Percentiles rank a stretch among this genome's conserved stretches.
Evolutionary conservation across 2,888 invertebrate species (phyloP).

Genomic region (Drosophila limbata): DNA sequence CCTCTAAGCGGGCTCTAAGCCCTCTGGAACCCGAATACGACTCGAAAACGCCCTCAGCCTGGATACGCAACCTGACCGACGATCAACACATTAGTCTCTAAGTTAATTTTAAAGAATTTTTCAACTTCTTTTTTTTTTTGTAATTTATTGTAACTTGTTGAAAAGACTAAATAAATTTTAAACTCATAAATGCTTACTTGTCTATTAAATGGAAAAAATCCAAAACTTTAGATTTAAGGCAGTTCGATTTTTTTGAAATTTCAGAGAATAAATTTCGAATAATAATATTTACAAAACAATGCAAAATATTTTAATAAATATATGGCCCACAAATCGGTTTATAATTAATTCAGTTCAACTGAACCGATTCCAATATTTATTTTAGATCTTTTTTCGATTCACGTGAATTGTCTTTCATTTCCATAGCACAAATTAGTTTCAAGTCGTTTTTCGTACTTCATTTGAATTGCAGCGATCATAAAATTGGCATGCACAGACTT

Average conservation of each 20-base stretch:
- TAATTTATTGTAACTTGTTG: slow-evolving; percentile 33
- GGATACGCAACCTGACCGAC: background rate
- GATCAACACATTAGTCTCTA: background rate
- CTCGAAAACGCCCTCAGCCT: background rate
- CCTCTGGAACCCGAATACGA: background rate
- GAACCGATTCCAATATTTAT: background rate
- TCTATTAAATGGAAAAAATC: no score
- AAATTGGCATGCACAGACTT: slow-evolving; percentile 3
- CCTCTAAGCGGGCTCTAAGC: slow-evolving; percentile 16
- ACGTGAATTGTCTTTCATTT: background rate
- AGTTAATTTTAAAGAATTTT: background rate
- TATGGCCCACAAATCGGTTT: background rate
- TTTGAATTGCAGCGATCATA: slow-evolving; percentile 10
- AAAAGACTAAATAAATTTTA: slow-evolving; percentile 21
- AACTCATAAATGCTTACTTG: background rate
- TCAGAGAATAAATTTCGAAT: no score
- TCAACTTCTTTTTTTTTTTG: slow-evolving; percentile 10
- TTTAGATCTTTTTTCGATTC: background rate
- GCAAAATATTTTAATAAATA: background rate
- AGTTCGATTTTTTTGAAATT: no score
- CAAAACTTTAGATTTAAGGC: no score
- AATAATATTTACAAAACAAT: no score
- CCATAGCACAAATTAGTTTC: background rate
- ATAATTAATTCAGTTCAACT: background rate
- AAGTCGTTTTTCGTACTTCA: background rate